These are phyloP conservation scores for Chrysoperla carnea DNA, from an alignment of 1,140 invertebrate species.

Conservation along the genomic window DNA sequence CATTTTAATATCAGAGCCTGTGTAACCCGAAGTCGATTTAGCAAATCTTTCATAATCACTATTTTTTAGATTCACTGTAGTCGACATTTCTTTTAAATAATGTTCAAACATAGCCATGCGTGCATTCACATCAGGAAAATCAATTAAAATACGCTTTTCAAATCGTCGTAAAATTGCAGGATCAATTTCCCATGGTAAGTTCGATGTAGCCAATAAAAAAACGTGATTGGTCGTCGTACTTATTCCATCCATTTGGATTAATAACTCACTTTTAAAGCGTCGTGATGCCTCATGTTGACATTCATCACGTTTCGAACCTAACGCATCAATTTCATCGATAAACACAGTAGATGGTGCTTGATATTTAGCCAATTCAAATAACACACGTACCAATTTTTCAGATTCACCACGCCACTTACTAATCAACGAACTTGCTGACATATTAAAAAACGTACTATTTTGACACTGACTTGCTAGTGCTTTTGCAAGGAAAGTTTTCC, in stretches of 20 bases:
- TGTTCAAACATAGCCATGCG: conserved; percentile 46
- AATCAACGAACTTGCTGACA: conserved; percentile 71
- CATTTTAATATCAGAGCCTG: conserved; percentile 73
- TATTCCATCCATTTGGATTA: conserved; percentile 80
- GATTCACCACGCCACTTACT: conserved; percentile 93
- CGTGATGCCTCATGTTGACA: conserved; percentile 83
- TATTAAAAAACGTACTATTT: conserved; percentile 75
- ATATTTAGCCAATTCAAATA: conserved; percentile 79
- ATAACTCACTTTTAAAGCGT: conserved; percentile 79
- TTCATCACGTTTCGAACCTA: conserved; percentile 53
- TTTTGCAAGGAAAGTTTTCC: conserved; percentile 79
- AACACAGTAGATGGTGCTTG: conserved; percentile 87
- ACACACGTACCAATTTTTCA: conserved; percentile 75
- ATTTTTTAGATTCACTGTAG: conserved; percentile 18
- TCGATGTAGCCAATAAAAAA: conserved; percentile 77
- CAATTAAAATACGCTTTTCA: conserved; percentile 74
- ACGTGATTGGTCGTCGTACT: conserved; percentile 43
- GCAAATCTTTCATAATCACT: conserved; percentile 35
- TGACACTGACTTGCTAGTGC: conserved; percentile 69
- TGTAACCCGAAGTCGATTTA: conserved; percentile 53
- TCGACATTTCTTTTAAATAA: conserved; percentile 22
- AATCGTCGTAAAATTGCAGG: conserved; percentile 70
- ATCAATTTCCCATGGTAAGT: conserved; percentile 75
- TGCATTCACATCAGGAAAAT: conserved; percentile 47
- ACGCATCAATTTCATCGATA: conserved; percentile 88